phyloP scores from a whole-genome alignment of 1,140 invertebrate species.

The Cotesia chilonis region DNA sequence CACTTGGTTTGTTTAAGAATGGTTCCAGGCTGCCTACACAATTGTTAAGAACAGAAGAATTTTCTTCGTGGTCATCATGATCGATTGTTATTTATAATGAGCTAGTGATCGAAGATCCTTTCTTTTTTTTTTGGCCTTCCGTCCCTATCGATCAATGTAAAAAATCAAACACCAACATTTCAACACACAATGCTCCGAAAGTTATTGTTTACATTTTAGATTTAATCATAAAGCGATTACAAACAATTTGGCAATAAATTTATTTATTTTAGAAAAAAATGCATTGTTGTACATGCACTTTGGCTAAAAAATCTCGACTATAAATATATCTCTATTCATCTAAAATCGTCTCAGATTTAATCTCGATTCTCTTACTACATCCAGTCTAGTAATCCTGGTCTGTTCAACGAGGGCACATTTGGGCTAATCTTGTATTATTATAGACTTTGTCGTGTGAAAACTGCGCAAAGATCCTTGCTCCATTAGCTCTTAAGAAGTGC shows the following conservation, averaged over 20 bases:
- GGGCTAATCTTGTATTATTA: neutral
- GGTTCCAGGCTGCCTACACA: slow-evolving; percentile 23
- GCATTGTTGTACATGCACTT: neutral
- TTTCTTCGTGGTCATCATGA: slow-evolving; percentile 32
- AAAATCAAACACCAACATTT: slow-evolving; percentile 2
- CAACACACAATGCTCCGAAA: slow-evolving; percentile 25
- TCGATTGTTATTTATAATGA: slow-evolving; percentile 35
- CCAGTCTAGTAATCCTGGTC: too few species aligned
- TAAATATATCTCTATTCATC: slow-evolving; percentile 27
- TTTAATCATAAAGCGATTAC: slow-evolving; percentile 46
- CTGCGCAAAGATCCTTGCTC: slow-evolving; percentile 45
- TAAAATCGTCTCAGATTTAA: slow-evolving; percentile 33
- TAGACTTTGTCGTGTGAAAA: slow-evolving; percentile 48
- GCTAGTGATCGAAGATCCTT: slow-evolving; percentile 14
- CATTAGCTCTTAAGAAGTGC: slow-evolving; percentile 47
- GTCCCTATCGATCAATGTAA: neutral
- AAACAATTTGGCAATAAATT: neutral
- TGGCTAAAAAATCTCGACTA: slow-evolving; percentile 16
- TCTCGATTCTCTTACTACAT: slow-evolving; percentile 16
- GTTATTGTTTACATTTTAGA: slow-evolving; percentile 45
- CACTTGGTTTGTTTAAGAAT: slow-evolving; percentile 38
- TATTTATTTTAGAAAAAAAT: neutral
- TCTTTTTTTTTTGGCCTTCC: neutral
- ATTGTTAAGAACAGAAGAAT: slow-evolving; percentile 30
- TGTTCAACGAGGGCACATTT: too few species aligned